Conservation (phyloP, 30 jellyfish, hydroid and myxozoan genomes). For the Pelagia noctiluca region DNA sequence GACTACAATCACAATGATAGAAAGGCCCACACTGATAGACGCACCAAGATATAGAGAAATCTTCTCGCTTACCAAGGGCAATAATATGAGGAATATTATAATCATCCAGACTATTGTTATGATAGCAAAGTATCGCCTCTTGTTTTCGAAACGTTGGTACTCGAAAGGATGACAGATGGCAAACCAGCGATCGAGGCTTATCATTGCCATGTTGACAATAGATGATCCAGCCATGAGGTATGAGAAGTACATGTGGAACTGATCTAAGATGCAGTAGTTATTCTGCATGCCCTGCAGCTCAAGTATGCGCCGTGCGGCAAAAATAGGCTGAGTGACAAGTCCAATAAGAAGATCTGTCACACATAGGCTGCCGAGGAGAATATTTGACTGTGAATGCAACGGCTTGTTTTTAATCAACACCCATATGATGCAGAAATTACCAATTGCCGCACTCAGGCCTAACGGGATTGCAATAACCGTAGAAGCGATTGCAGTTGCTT, state of each 20-base stretch:
- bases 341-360: slow-evolving; percentile 73
- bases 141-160: slow-evolving; percentile 50
- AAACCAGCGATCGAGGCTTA: slow-evolving; percentile 75
- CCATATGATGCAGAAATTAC: slow-evolving; percentile 39
- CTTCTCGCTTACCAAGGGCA: slow-evolving; percentile 57
- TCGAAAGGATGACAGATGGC: slow-evolving; percentile 79
- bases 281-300: not conserved
- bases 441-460: slow-evolving; percentile 46
- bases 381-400: slow-evolving; percentile 54
- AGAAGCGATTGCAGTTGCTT: slow-evolving; percentile 33
- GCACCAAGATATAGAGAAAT: slow-evolving; percentile 55
- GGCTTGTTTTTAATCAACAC: slow-evolving; percentile 43
- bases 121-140: slow-evolving; percentile 7
- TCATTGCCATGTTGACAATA: slow-evolving; percentile 61
- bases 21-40: slow-evolving; percentile 31
- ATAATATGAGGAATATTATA: not conserved
- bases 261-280: slow-evolving; percentile 36
- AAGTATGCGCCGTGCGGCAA: slow-evolving; percentile 41
- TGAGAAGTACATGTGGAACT: slow-evolving; percentile 40
- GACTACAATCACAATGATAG: slow-evolving; percentile 36
- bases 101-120: slow-evolving; percentile 39
- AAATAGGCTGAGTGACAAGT: slow-evolving; percentile 72
- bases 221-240: slow-evolving; percentile 79
- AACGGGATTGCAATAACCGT: slow-evolving; percentile 30
- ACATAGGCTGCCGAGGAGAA: slow-evolving; percentile 57